phyloP scores from a whole-genome alignment of 2,797 vertebrate genomes.

The Lemur catta region DNA sequence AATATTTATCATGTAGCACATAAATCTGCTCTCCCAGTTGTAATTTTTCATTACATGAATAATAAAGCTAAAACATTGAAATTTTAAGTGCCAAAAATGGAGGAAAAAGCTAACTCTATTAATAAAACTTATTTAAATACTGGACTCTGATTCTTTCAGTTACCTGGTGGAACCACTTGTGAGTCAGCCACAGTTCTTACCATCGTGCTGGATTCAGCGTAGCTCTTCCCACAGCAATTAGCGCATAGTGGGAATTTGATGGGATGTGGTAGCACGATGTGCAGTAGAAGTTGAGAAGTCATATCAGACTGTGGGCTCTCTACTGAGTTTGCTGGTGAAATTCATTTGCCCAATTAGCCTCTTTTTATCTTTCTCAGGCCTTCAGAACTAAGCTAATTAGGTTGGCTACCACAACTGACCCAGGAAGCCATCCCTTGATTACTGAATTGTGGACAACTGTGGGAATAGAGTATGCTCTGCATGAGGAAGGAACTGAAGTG shows the following conservation, averaged over 20 bases:
- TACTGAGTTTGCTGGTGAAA: neutral
- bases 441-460: neutral
- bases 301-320: neutral
- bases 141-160: neutral
- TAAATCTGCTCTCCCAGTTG: neutral
- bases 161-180: neutral
- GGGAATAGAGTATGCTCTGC: neutral
- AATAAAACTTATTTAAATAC: neutral
- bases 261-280: neutral
- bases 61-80: neutral
- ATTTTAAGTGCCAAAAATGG: neutral
- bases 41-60: constrained; percentile 27
- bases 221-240: neutral
- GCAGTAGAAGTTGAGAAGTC: constrained; percentile 12
- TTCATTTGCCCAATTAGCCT: constrained; percentile 12
- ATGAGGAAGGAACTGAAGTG: neutral
- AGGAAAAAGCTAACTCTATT: neutral
- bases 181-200: neutral
- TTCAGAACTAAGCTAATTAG: constrained; percentile 30
- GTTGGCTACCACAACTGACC: neutral
- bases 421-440: constrained; percentile 5
- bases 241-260: neutral
- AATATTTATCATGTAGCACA: neutral
- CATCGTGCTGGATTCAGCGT: neutral
- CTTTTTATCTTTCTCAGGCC: constrained; percentile 19